A percentile compares a stretch with the other conserved stretches of the same genome.
These are phyloP conservation scores for Buphagus erythrorhynchus DNA, from an alignment of 2,797 vertebrate species.

Conservation along the genomic window DNA sequence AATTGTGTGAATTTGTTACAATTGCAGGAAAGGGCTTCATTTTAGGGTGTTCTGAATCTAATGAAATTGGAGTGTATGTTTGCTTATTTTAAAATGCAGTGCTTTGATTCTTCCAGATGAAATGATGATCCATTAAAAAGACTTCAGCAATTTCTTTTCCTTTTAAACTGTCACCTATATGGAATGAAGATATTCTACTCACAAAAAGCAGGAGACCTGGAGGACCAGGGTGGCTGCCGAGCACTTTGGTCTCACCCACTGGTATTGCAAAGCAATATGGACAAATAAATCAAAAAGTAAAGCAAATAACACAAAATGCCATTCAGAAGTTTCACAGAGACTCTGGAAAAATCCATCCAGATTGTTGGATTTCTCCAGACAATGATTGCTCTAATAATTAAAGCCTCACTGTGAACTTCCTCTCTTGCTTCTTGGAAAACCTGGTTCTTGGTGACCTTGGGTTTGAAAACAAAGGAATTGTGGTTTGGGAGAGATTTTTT, in stretches of 20 bases:
- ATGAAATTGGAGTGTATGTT: background rate
- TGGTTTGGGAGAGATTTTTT: background rate
- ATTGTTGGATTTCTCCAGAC: fast-evolving
- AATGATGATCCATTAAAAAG: background rate
- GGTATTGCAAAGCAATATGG: background rate
- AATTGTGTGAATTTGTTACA: background rate
- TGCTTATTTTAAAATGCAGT: background rate
- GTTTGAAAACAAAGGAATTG: background rate
- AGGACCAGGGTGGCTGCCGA: background rate
- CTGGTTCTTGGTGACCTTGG: background rate
- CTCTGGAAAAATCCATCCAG: background rate
- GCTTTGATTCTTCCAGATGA: background rate
- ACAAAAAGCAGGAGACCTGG: background rate
- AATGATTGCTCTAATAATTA: background rate
- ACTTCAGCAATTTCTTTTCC: background rate
- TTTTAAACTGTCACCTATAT: background rate
- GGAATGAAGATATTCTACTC: background rate
- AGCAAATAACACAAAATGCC: background rate
- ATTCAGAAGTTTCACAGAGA: background rate
- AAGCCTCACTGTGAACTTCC: background rate
- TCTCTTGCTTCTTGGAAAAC: background rate
- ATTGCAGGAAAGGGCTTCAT: background rate
- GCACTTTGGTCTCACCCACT: background rate
- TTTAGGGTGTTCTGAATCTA: background rate
- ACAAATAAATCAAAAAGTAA: background rate